Base-by-base conservation (phyloP, 2,888 invertebrate species). In the Polyploca ridens region DNA sequence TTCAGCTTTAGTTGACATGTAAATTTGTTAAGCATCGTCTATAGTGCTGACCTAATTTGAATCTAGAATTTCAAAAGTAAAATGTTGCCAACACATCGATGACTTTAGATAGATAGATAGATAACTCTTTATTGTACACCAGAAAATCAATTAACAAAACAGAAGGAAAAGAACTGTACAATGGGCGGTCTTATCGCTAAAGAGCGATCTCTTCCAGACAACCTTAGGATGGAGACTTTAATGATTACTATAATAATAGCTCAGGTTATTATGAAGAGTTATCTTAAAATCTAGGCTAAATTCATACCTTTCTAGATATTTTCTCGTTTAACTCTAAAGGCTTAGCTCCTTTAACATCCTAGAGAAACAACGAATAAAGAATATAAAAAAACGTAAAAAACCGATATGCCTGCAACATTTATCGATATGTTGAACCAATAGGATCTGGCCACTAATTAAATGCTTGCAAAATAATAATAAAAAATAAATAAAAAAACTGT, bases 11-110 rank as follows among this genome's bases (percentile, higher is more conserved):
- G 44, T 46, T 14, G 19, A 54, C 49, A 49, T 16, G 16, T 19
- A 54, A 54, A 54, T 44, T 44, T 14, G 54, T 54, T 19, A 49
- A 16, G n/a, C n/a, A 46, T n/a, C 7, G 49, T 49, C 14, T 54
- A 54, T 54, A 14, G 54, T 54, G 54, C 19, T 54, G 54, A 54
- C 19, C 54, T 16, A 54, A 49, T 54, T 49, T 54, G 14, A 54
- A 54, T 54, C 10, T 19, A 14, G 49, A 49, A 46, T 46, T n/a
- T 49, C 16, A 16, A 16, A 49, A 49, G 38, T 0, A 49, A 54
- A 19, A 10, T 19, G 8, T 54, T 54, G 41, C 13, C 41, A 6
- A 41, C 3, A 41, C 13, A 41, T 41, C 41, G 3, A 41, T 13
- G 3, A 41, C 13, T 27, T 27, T 27, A 27, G n/a, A n/a, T 27